Conservation (phyloP, 1,140 invertebrate species). For the Trichogramma pretiosum region DNA sequence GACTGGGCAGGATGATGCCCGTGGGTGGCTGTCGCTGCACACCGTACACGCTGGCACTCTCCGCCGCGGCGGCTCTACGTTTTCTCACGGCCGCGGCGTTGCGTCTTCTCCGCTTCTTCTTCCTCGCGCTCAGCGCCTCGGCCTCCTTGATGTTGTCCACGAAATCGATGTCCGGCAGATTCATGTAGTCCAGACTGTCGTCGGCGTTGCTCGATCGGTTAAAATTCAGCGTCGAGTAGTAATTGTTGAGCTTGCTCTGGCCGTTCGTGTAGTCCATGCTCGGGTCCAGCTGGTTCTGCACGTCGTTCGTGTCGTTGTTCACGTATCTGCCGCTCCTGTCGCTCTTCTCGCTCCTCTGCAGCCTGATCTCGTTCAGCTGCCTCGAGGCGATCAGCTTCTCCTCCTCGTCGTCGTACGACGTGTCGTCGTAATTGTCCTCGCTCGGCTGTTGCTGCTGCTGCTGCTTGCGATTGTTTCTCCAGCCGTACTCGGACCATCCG, state of each 20-base stretch:
- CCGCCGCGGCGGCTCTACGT: not conserved
- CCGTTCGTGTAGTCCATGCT: constrained; percentile 32
- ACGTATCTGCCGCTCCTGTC: constrained; percentile 3
- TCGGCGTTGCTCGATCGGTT: constrained; percentile 13
- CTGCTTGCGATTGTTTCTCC: constrained; percentile 22
- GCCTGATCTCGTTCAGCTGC: constrained; percentile 24
- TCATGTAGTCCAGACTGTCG: constrained; percentile 19
- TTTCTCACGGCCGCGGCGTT: constrained; percentile 14
- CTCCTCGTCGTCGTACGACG: constrained; percentile 17
- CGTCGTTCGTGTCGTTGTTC: constrained; percentile 19
- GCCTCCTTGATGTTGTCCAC: constrained; percentile 21
- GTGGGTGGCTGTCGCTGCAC: constrained; percentile 40
- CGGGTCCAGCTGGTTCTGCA: constrained; percentile 24
- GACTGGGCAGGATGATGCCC: constrained; percentile 35
- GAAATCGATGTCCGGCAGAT: constrained; percentile 22
- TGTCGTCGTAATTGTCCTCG: constrained; percentile 30
- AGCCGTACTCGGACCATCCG: constrained; percentile 16
- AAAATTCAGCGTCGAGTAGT: constrained; percentile 12
- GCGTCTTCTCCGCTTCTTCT: constrained; percentile 1
- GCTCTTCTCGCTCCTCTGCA: constrained; percentile 27
- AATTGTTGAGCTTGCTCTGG: constrained; percentile 19
- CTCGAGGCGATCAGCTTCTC: constrained; percentile 18
- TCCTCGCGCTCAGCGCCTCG: constrained; percentile 10
- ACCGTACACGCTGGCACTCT: constrained; percentile 18
- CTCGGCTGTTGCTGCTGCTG: constrained; percentile 25